Evolutionary conservation across 2,797 vertebrate species (phyloP), one percentile per base, ranked within the genome.

Genomic region (Dallia pectoralis): DNA sequence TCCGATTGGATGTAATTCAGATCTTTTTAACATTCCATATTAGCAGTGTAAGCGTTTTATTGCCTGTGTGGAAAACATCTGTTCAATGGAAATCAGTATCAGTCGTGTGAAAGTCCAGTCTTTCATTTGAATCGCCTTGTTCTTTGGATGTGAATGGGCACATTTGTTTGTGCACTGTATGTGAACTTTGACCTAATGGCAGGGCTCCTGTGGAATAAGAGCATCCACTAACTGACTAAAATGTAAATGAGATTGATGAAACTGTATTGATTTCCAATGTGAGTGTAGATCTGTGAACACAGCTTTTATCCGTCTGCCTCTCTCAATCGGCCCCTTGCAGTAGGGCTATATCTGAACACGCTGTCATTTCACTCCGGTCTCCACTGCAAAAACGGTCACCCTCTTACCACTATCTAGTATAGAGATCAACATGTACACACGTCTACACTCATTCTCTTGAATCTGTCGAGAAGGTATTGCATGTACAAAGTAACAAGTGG

Each of bases 61-160:
- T 27, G 36, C 5, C 1, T 67, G 22, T 47, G 22, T 25, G n/a
- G 49, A 68, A 48, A 29, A 67, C 40, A 69, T 49, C 0, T 0
- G 29, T 27, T 15, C 3, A 30, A 16, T 11, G n/a, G 14, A 49
- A 85, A 86, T 88, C 80, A 40, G 73, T 88, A 86, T 69, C 74
- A 77, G 81, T 86, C 83, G 85, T 83, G 85, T 86, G 79, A 82
- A 78, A 82, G 69, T 78, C 78, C 25, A 76, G 64, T 61, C 70
- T 79, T 53, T 77, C 19, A 67, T 68, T 63, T 74, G 40, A 64
- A 63, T 40, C 4, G n/a, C 29, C 18, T 40, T 80, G 62, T 25
- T 77, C 16, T 76, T 63, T 77, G 32, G 64, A 67, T 44, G 9
- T 40, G 33, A 61, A 30, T 33, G 44, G 53, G 51, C 51, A 62